Evolutionary conservation across 2,113 vertebrate genomes (phyloP).

Genomic region (Caranx melampygus): DNA sequence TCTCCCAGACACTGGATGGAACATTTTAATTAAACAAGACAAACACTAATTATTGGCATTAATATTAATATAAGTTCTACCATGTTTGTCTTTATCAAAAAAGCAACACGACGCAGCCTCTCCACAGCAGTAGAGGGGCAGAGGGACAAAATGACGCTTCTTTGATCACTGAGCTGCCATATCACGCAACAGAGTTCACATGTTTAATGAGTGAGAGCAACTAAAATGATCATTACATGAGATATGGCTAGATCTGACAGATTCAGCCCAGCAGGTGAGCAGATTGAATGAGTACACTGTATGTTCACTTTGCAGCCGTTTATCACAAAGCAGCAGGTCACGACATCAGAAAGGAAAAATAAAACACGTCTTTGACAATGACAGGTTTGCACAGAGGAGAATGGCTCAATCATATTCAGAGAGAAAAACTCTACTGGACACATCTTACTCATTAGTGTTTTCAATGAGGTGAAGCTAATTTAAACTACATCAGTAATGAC

Average conservation of each 20-base stretch:
- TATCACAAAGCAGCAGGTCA: neutral
- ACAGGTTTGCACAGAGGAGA: neutral
- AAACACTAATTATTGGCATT: neutral
- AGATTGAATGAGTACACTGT: neutral
- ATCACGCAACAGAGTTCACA: too few species aligned
- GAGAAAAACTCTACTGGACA: neutral
- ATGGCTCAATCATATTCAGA: neutral
- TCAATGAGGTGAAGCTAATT: neutral
- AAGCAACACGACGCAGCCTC: neutral
- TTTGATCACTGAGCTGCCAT: neutral
- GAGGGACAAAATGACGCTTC: neutral
- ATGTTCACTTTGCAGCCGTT: neutral
- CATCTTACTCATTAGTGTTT: neutral
- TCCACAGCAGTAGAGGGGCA: too few species aligned
- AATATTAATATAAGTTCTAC: neutral
- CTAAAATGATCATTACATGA: too few species aligned
- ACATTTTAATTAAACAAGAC: conserved; percentile 38
- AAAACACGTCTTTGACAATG: neutral
- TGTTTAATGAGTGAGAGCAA: too few species aligned
- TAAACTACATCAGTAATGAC: neutral
- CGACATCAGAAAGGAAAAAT: neutral
- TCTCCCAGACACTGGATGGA: conserved; percentile 12
- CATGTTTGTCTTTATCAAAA: conserved; percentile 10
- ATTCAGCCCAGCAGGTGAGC: neutral
- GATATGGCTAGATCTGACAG: too few species aligned